Percentiles rank a stretch among this genome's conserved stretches.
phyloP scores from a whole-genome alignment of 2,888 invertebrate species.

The Pseudococcus longispinus region DNA sequence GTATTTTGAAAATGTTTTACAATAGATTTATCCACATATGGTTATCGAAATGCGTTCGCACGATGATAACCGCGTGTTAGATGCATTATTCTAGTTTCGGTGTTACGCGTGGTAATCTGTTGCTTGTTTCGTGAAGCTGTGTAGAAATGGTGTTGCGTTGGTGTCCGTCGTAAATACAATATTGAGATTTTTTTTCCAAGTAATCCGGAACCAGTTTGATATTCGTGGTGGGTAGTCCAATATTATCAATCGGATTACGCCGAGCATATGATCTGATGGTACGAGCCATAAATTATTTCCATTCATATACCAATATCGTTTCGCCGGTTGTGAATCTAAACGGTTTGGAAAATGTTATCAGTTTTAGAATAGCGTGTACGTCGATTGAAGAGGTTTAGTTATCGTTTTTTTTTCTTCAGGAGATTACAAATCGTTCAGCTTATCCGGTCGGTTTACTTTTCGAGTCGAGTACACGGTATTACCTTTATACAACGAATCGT shows the following conservation, averaged over 20 bases:
- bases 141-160: neutral
- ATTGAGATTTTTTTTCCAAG: neutral
- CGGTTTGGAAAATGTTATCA: neutral
- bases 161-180: neutral
- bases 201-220: neutral
- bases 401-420: neutral
- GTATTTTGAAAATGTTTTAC: neutral
- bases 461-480: neutral
- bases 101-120: slow-evolving; percentile 6
- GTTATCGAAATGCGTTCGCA: neutral
- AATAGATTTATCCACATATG: neutral
- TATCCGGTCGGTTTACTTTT: neutral
- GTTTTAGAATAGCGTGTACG: neutral
- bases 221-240: neutral
- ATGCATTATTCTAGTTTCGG: neutral
- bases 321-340: neutral
- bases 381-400: neutral
- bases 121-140: slow-evolving; percentile 3
- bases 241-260: neutral
- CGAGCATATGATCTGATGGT: neutral
- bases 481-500: neutral
- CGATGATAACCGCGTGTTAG: neutral
- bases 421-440: neutral
- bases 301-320: neutral
- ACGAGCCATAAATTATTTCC: neutral